Conservation (phyloP, 2,888 invertebrate species). For the Hololepta plana region DNA sequence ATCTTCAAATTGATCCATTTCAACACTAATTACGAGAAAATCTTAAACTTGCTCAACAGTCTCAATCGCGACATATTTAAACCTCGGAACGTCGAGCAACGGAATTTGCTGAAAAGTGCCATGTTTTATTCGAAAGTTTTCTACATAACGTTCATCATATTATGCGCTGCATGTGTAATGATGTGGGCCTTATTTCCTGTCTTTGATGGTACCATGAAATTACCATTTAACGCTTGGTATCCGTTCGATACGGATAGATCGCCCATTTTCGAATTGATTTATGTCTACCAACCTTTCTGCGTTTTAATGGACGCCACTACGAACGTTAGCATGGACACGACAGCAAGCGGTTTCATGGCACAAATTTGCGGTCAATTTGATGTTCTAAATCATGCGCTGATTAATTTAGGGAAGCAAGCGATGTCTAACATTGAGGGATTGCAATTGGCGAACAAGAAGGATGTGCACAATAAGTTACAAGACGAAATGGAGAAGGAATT, state of each 20-base stretch:
- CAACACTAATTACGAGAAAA: conserved; percentile 6
- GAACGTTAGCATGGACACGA: conserved; percentile 32
- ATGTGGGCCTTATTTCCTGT: conserved; percentile 21
- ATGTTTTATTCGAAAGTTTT: conserved; percentile 13
- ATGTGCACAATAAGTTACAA: conserved; percentile 8
- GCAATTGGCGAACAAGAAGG: background rate
- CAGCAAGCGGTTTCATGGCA: conserved; percentile 29
- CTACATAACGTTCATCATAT: conserved; percentile 14
- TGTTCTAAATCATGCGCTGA: conserved; percentile 25
- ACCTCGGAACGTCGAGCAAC: conserved; percentile 13
- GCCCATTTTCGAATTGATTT: conserved; percentile 28
- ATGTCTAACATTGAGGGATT: background rate
- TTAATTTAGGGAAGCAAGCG: conserved; percentile 9
- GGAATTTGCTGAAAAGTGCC: conserved; percentile 11
- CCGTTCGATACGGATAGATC: conserved; percentile 27
- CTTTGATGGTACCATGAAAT: conserved; percentile 12
- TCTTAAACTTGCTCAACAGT: conserved; percentile 9
- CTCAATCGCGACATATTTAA: no score
- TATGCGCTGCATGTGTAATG: conserved; percentile 15
- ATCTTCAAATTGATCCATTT: conserved; percentile 9
- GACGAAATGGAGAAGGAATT: conserved; percentile 10
- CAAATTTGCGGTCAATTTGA: conserved; percentile 30
- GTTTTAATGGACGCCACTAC: conserved; percentile 28
- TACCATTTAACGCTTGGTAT: conserved; percentile 24
- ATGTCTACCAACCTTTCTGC: conserved; percentile 29